Conservation (phyloP, 2,113 vertebrate species). For the Pterocles orientalis region DNA sequence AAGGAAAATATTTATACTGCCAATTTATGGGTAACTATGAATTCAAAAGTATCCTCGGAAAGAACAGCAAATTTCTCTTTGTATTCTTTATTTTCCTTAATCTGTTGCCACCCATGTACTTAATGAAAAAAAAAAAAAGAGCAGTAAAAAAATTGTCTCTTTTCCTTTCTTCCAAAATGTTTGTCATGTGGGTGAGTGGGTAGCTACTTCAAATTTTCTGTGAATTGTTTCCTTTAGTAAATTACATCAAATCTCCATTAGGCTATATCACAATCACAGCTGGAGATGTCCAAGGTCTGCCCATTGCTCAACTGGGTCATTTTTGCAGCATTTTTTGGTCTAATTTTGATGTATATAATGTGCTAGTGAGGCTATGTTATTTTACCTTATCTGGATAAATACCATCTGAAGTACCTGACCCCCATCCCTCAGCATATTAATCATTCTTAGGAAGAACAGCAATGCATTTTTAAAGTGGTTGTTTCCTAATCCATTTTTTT, state of each 20-base stretch:
- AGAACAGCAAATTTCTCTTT: not conserved
- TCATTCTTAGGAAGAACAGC: not conserved
- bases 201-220: not conserved
- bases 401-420: not conserved
- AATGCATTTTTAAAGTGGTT: not conserved
- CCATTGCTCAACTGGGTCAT: not conserved
- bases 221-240: not conserved
- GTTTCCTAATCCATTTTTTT: not conserved
- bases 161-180: not conserved
- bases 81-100: not conserved
- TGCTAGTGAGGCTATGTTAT: not conserved
- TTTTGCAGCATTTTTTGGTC: not conserved
- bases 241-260: not conserved
- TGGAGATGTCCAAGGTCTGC: not conserved
- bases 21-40: not conserved
- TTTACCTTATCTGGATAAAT: not conserved
- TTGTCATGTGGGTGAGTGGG: not conserved
- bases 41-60: not conserved
- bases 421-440: not conserved
- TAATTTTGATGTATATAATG: not conserved
- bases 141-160: not conserved
- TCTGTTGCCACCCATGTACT: not conserved
- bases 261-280: not conserved
- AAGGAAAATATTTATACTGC: not conserved
- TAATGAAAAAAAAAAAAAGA: not conserved